Conservation (phyloP, 2,113 vertebrate species). For the Corydoras sp. region DNA sequence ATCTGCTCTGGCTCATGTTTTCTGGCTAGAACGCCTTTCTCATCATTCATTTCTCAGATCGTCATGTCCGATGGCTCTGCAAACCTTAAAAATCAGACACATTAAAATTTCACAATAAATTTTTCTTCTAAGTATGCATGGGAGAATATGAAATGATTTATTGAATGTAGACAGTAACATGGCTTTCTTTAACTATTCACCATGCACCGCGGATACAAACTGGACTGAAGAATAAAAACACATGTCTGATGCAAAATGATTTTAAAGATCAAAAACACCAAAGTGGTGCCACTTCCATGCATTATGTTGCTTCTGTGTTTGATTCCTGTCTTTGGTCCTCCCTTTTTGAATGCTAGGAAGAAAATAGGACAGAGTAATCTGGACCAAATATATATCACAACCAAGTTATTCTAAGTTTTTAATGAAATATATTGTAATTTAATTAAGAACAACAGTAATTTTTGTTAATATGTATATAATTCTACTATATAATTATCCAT, state of each 20-base stretch:
- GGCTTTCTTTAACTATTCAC: slow-evolving; percentile 29
- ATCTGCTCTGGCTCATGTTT: slow-evolving; percentile 64
- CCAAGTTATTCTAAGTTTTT: too few relatives aligned
- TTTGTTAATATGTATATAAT: too few relatives aligned
- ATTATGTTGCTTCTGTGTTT: background rate
- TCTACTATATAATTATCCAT: too few relatives aligned
- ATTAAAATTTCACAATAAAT: slow-evolving; percentile 59
- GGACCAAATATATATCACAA: too few relatives aligned
- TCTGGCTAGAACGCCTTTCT: slow-evolving; percentile 48
- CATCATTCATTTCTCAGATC: slow-evolving; percentile 53
- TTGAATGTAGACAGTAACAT: slow-evolving; percentile 47
- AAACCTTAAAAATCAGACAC: slow-evolving; percentile 45
- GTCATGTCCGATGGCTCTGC: slow-evolving; percentile 23
- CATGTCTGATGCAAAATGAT: slow-evolving; percentile 43
- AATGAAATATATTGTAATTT: too few relatives aligned
- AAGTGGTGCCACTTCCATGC: background rate
- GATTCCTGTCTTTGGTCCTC: background rate
- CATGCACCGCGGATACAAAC: slow-evolving; percentile 19
- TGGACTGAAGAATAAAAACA: slow-evolving; percentile 45
- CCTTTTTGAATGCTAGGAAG: background rate
- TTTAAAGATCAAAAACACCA: slow-evolving; percentile 16
- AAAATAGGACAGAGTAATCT: too few relatives aligned
- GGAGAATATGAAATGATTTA: slow-evolving; percentile 55
- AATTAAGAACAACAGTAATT: too few relatives aligned
- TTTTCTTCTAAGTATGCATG: slow-evolving; percentile 42